Evolutionary conservation across 2,797 vertebrate species (phyloP).

Genomic region (Mergus octosetaceus): DNA sequence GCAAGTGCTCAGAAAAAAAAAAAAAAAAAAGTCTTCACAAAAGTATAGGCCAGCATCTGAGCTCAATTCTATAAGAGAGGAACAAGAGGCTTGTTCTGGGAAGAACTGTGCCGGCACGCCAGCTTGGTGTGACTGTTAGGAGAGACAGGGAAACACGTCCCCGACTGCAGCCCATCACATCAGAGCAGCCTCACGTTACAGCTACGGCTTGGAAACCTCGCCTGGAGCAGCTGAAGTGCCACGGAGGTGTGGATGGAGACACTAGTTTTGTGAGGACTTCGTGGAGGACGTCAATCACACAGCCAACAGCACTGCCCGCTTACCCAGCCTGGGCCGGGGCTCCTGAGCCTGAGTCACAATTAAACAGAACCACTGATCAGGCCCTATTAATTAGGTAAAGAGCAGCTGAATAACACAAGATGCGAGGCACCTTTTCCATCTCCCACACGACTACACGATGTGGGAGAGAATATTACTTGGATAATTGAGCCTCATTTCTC

Average conservation of each 20-base stretch:
- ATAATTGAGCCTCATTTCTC: conserved; percentile 63
- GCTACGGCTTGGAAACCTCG: not conserved
- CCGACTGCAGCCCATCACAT: not conserved
- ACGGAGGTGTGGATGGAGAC: not conserved
- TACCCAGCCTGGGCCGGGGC: not conserved
- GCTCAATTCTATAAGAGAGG: too few relatives aligned
- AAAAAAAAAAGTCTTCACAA: not conserved
- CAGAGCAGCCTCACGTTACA: fast-evolving
- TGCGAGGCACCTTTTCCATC: conserved; percentile 47
- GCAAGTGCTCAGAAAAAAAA: not conserved
- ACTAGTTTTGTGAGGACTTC: not conserved
- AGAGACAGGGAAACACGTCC: not conserved
- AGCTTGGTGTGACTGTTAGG: not conserved
- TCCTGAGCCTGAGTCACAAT: not conserved
- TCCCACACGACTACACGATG: conserved; percentile 27
- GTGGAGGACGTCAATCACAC: not conserved
- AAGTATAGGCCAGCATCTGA: not conserved
- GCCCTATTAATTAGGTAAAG: conserved; percentile 42
- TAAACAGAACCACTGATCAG: conserved; percentile 27
- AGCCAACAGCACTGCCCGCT: not conserved
- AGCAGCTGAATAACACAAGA: conserved; percentile 48
- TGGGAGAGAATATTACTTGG: conserved; percentile 59
- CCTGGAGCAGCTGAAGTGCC: not conserved
- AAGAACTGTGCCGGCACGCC: not conserved
- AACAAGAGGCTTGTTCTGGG: too few relatives aligned